Evolutionary conservation across 2,113 vertebrate species (phyloP).

Genomic region (Cervus canadensis): DNA sequence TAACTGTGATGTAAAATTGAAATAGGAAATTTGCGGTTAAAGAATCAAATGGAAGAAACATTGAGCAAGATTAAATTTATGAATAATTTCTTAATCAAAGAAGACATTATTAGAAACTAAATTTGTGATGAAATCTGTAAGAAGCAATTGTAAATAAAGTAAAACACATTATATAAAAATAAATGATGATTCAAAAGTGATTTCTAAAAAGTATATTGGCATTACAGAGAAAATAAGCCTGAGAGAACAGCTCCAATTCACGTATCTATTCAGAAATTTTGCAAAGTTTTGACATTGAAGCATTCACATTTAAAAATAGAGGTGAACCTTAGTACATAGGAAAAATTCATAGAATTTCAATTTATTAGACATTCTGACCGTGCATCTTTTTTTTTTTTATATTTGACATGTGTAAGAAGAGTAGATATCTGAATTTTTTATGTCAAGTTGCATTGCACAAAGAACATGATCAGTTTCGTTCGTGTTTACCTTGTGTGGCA

Average conservation of each 20-base stretch:
- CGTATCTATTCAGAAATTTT: not conserved
- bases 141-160: not conserved
- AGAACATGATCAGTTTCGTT: constrained; percentile 29
- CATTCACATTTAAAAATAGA: constrained; percentile 32
- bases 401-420: constrained; percentile 16
- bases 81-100: constrained; percentile 35
- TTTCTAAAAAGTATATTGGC: not conserved
- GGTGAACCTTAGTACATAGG: not conserved
- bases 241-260: not conserved
- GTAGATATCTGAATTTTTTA: not conserved
- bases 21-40: not conserved
- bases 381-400: not conserved
- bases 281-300: not conserved
- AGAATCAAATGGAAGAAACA: not conserved
- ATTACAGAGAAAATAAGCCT: constrained; percentile 5
- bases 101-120: constrained; percentile 7
- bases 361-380: not conserved
- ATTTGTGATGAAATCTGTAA: not conserved
- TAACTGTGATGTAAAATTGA: not conserved
- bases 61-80: constrained; percentile 13
- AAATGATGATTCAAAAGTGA: not conserved
- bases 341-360: not conserved
- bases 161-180: not conserved
- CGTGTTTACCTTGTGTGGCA: not conserved
- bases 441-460: not conserved